Evolutionary conservation across 1,140 invertebrate genomes (phyloP), one percentile per base, ranked within the genome.

Genomic region (Brachionus calyciflorus): DNA sequence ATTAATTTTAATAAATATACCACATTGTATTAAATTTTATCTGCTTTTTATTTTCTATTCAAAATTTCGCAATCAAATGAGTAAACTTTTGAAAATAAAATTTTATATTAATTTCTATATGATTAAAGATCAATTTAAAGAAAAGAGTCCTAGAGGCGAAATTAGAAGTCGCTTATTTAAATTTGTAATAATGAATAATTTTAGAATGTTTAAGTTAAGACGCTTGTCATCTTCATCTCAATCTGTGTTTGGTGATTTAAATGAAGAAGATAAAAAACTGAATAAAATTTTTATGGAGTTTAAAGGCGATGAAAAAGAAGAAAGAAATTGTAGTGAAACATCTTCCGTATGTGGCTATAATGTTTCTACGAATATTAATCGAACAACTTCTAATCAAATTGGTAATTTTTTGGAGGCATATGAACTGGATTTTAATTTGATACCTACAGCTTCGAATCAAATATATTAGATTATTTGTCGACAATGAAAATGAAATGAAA

Each of bases 11-110:
- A 60, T 60, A 6, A 60, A 19, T 60, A 19, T 60, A 33, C 55
- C 55, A 17, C 55, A 60, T 24, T 60, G 55, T 17, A 33, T 60
- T 17, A 60, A 60, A 60, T 60, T 60, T 37, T 60, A 60, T 60
- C 26, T 60, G 0, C 19, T 60, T 14, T 60, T 40, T 37, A 5
- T 60, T n/a, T 37, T 60, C 4, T 60, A 60, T 21, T 33, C 55
- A 14, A 60, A 60, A 21, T 60, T 60, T 37, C 14, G 55, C 9
- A 37, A 9, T 14, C n/a, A 60, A 7, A 60, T 60, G 55, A 28
- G 28, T 37, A 60, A 60, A 7, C 37, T 60, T 60, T 37, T 60
- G 7, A 60, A 60, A 17, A 14, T 60, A 19, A 17, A 30, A 37
- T 17, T 60, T 17, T 60, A 60, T 37, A 30, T 60, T 9, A 28